Conservation (phyloP, 2,797 vertebrate genomes). For the Xerus rutilus region DNA sequence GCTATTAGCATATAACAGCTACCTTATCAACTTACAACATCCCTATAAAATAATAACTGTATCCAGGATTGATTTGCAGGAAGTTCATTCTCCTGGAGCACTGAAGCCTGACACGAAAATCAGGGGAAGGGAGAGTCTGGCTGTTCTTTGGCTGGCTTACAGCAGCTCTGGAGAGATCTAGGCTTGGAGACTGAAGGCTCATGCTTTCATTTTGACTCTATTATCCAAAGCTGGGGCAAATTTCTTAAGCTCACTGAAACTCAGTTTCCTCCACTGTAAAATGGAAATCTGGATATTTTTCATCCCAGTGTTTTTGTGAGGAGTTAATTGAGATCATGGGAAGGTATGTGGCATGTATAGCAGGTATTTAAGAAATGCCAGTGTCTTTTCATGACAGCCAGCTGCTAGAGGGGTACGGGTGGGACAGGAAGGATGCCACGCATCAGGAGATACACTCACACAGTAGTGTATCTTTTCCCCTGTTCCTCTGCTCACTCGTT, state of each 20-base stretch:
- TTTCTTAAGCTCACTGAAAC: conserved; percentile 37
- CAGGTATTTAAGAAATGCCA: background rate
- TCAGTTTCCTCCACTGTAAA: background rate
- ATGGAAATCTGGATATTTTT: background rate
- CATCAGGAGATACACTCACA: rapidly evolving
- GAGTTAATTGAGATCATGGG: background rate
- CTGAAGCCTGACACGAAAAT: conserved; percentile 77
- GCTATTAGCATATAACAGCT: conserved; percentile 84
- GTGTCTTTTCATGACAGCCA: background rate
- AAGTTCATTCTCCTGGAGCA: conserved; percentile 83
- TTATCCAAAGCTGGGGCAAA: background rate
- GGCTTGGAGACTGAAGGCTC: rapidly evolving
- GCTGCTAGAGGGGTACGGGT: background rate
- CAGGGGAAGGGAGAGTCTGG: conserved; percentile 68
- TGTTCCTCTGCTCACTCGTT: background rate
- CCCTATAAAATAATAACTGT: conserved; percentile 87
- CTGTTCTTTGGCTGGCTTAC: background rate
- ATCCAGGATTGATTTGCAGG: conserved; percentile 82
- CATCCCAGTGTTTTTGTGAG: background rate
- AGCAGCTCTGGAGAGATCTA: background rate
- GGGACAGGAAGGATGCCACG: too few species aligned
- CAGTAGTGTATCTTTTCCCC: too few species aligned
- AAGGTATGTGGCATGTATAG: background rate
- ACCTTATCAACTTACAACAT: conserved; percentile 88
- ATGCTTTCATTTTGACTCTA: background rate